Base-by-base conservation (phyloP, 2,888 invertebrate genomes). In the Lydus trimaculatus region DNA sequence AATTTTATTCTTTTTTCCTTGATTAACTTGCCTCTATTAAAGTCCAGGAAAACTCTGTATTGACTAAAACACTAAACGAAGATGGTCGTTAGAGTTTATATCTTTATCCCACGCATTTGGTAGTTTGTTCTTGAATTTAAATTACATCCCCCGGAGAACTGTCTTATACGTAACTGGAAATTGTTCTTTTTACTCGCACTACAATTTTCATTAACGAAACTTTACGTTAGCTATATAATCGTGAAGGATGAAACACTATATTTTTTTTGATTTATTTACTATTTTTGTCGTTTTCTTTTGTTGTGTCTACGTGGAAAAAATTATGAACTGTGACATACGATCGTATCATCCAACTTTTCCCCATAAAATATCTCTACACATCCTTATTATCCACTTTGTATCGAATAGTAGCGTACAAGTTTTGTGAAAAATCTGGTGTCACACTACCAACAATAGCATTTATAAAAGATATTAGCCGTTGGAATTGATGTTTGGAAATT, bases 21-120 rank as follows among this genome's bases (percentile, higher is more conserved):
- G 60, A 67, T 60, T 67, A 63, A 63, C 59, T 59, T 67, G 48
- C 23, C 25, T 28, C 39, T 66, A 66, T 62, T 39, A 58, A 39
- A n/a, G 48, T 61, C 58, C 62, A 62, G 66, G 66, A 66, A 67
- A 60, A 67, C 63, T 31, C 31, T 63, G 66, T n/a, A n/a, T 66
- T 63, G 62, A 59, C 39, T 59, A 59, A 63, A 63, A 52, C 59
- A 60, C 59, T 60, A 63, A 63, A 39, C 48, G 60, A 63, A 66
- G 66, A 66, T 66, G 62, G 62, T 66, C 66, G 63, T n/a, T n/a
- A n/a, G n/a, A 43, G 59, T 63, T 63, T 60, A 63, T 63, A 63
- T 63, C 63, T 66, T 28, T 52, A 25, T 66, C 63, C 63, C 63
- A 66, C 66, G 62, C 66, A 63, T 61, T 65, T 56, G n/a, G 36